A percentile compares a stretch with the other conserved stretches of the same genome.
These are phyloP conservation scores for Macroglossus sobrinus DNA, from an alignment of 2,113 vertebrate genomes.

Conservation along the genomic window DNA sequence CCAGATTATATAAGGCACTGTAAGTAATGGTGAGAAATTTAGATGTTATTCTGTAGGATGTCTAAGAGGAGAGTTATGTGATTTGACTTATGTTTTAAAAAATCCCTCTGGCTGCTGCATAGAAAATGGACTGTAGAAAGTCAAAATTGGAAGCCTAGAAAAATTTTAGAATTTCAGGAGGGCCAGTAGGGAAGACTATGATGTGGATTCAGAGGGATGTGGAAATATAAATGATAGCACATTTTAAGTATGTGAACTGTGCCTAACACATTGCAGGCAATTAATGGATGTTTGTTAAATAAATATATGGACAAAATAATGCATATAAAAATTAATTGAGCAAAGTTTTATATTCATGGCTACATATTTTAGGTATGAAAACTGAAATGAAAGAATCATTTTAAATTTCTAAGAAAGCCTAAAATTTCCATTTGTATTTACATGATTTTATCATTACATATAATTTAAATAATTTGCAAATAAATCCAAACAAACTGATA, in stretches of 20 bases:
- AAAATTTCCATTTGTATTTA: not conserved
- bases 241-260: not conserved
- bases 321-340: not conserved
- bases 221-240: not conserved
- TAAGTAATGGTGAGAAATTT: not conserved
- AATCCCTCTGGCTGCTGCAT: not conserved
- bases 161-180: not conserved
- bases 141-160: not conserved
- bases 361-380: not conserved
- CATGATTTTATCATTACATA: not conserved
- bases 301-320: not conserved
- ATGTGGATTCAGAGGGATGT: not conserved
- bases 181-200: too few relatives aligned
- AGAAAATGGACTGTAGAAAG: not conserved
- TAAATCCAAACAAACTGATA: not conserved
- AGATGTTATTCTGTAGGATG: not conserved
- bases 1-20: not conserved
- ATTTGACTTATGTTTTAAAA: not conserved
- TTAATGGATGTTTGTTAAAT: not conserved
- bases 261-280: not conserved
- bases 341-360: not conserved
- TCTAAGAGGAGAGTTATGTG: not conserved
- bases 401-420: not conserved
- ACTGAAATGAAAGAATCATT: not conserved
- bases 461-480: not conserved